Conservation (phyloP, 2,113 vertebrate species). For the Thamnaconus septentrionalis region DNA sequence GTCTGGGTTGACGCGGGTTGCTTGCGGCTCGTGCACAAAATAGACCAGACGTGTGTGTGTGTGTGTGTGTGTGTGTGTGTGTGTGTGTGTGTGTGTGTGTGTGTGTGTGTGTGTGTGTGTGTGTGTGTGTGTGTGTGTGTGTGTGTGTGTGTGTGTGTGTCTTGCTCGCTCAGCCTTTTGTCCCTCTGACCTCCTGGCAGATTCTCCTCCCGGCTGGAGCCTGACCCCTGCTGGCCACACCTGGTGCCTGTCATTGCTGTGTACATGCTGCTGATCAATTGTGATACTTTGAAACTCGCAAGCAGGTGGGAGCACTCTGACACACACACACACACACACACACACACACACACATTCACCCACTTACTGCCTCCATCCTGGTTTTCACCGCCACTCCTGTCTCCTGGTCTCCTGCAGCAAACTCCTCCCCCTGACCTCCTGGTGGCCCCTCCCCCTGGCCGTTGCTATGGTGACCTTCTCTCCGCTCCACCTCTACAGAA, state of each 20-base stretch:
- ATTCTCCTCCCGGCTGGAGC: conserved; percentile 83
- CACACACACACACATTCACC: background rate
- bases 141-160: no score
- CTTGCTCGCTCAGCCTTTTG: no score
- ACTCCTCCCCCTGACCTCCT: conserved; percentile 78
- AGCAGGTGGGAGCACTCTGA: conserved; percentile 73
- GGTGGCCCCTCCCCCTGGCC: conserved; percentile 82
- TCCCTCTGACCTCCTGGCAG: conserved; percentile 59
- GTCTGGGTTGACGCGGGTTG: no score
- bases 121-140: no score
- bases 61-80: no score
- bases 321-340: no score
- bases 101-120: no score
- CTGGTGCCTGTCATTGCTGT: conserved; percentile 79
- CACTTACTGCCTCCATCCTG: background rate
- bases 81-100: no score
- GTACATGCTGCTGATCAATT: conserved; percentile 86
- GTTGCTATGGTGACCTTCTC: conserved; percentile 86
- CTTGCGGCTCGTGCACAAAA: no score
- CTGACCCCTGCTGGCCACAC: conserved; percentile 87
- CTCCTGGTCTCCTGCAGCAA: conserved; percentile 76
- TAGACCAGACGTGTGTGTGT: no score
- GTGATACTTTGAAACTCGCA: conserved; percentile 77
- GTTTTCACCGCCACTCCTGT: background rate
- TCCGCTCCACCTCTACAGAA: conserved; percentile 86